A percentile compares a stretch with the other conserved stretches of the same genome.
Evolutionary conservation across 2,113 vertebrate species (phyloP).

Genomic region (Toxotes chatareus): DNA sequence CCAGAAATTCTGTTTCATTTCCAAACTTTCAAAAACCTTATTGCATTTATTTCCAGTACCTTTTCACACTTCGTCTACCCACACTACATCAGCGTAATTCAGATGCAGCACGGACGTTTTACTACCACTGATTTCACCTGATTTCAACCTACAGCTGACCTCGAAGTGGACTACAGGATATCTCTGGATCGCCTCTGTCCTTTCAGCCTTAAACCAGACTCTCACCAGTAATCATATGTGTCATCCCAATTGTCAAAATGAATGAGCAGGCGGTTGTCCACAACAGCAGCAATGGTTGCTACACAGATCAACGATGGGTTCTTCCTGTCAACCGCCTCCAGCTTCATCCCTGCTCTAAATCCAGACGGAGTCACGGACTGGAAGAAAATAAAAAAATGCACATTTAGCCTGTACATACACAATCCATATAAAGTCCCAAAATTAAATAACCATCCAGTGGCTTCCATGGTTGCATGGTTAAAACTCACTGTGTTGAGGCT

Average conservation of each 20-base stretch:
- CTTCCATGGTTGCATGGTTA: not conserved
- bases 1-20: not conserved
- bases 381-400: not conserved
- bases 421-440: not conserved
- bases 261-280: constrained; percentile 91
- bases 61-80: not conserved
- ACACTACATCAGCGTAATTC: not conserved
- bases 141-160: not conserved
- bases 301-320: constrained; percentile 90
- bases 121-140: not conserved
- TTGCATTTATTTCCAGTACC: not conserved
- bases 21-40: not conserved
- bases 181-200: not conserved
- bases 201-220: not conserved
- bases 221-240: constrained; percentile 92
- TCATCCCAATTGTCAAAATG: constrained; percentile 94
- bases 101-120: not conserved
- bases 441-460: not conserved
- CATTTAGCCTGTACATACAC: not conserved
- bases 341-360: constrained; percentile 92
- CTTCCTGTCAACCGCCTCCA: constrained; percentile 92
- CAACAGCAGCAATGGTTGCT: constrained; percentile 87
- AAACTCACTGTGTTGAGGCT: constrained; percentile 88
- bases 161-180: not conserved
- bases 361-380: constrained; percentile 91